Conservation (phyloP, 2,888 invertebrate genomes). For the Acleris sparsana region DNA sequence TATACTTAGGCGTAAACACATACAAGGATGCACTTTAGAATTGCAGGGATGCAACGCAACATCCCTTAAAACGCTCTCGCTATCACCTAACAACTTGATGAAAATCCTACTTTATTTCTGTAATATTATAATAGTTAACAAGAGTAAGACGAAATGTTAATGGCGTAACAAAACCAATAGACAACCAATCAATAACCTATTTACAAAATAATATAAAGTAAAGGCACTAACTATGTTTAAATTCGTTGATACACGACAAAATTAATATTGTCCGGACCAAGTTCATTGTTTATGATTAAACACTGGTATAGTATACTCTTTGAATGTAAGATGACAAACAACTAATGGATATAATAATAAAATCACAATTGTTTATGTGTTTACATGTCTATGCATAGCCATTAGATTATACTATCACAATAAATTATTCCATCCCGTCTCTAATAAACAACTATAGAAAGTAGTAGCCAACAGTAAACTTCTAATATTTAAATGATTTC, state of each 20-base stretch:
- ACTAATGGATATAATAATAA: not conserved
- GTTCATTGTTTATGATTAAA: not conserved
- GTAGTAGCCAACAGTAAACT: constrained; percentile 10
- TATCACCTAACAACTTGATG: too few relatives aligned
- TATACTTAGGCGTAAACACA: constrained; percentile 6
- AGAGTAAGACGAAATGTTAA: not conserved
- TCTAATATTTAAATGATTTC: constrained; percentile 42
- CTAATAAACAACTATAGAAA: constrained; percentile 24
- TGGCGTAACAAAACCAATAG: constrained; percentile 12
- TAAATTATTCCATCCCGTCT: constrained; percentile 34
- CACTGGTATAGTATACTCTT: too few relatives aligned
- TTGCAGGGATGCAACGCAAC: constrained; percentile 10
- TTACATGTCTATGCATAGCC: constrained; percentile 36
- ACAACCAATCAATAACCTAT: constrained; percentile 25
- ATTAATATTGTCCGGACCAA: constrained; percentile 14
- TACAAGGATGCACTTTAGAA: constrained; percentile 5
- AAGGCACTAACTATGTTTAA: constrained; percentile 32
- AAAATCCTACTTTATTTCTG: not conserved
- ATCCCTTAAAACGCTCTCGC: too few relatives aligned
- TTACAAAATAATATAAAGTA: constrained; percentile 31
- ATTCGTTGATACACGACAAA: constrained; percentile 35
- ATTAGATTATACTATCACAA: constrained; percentile 40
- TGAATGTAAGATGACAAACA: not conserved
- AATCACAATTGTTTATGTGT: constrained; percentile 24
- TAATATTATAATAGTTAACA: not conserved